A percentile compares a stretch with the other conserved stretches of the same genome.
phyloP scores from a whole-genome alignment of 2,888 invertebrate species.

The Drosophila subquinaria region DNA sequence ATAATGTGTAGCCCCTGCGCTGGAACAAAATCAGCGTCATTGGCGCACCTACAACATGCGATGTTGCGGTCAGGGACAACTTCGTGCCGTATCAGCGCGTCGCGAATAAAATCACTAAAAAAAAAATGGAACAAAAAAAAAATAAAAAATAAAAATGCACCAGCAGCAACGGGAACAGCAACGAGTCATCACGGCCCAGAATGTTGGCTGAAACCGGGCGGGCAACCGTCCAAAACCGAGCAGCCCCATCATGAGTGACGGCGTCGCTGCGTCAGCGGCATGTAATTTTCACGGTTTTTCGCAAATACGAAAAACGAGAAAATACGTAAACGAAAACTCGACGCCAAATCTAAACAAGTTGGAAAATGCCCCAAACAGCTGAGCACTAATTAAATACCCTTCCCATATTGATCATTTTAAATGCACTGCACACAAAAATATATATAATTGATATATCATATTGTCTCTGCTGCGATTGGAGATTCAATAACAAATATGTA shows the following conservation, averaged over 20 bases:
- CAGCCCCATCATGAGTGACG: conserved; percentile 69
- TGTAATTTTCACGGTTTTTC: conserved; percentile 74
- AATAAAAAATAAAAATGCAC: conserved; percentile 20
- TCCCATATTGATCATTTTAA: neutral
- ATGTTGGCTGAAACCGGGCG: conserved; percentile 10
- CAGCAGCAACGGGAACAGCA: conserved; percentile 11
- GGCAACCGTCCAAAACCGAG: conserved; percentile 39
- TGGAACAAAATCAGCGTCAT: conserved; percentile 83
- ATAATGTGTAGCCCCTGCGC: conserved; percentile 71
- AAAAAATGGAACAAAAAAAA: conserved; percentile 9
- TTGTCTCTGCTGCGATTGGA: too few species aligned
- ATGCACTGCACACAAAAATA: too few species aligned
- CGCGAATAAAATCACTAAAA: conserved; percentile 66
- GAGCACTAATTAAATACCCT: conserved; percentile 35
- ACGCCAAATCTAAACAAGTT: conserved; percentile 10
- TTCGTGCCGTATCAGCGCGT: conserved; percentile 80
- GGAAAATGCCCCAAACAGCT: neutral
- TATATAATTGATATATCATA: too few species aligned
- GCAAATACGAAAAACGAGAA: conserved; percentile 70
- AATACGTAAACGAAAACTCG: conserved; percentile 49
- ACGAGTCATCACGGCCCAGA: conserved; percentile 7
- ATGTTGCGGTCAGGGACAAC: conserved; percentile 81
- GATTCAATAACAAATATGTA: too few species aligned
- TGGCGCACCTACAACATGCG: conserved; percentile 84
- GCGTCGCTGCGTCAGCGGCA: conserved; percentile 75